Base-by-base conservation (phyloP, 2,888 invertebrate species). In the Endomychus coccineus region DNA sequence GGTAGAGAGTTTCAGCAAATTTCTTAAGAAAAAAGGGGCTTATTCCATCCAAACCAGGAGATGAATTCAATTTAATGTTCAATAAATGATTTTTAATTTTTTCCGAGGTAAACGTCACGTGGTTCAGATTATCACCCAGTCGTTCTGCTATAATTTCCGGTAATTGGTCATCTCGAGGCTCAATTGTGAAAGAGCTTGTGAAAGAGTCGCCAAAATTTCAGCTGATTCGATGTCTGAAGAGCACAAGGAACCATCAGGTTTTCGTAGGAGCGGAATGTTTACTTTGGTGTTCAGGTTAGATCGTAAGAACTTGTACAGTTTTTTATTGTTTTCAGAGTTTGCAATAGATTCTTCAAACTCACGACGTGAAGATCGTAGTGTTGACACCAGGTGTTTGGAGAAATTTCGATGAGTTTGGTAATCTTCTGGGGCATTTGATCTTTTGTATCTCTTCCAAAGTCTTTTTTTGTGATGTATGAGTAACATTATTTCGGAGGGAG, bases 391-490 rank as follows among this genome's bases (percentile, higher is more conserved):
- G n/a, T n/a, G n/a, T 15, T 33, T 33, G 2, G 33, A 33, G 11
- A 33, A 23, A 33, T 16, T 5, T 16, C 24, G 33, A 33, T 24
- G 33, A 16, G 16, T 3, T 17, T 3, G 15, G n/a, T 16, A 33
- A 16, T 33, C 33, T 5, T 24, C 16, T n/a, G 10, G 14, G 6
- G 9, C 10, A 24, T 9, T 33, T 16, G 33, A 24, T 23, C 6
- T 16, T 33, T 17, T 33, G 25, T 33, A 33, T 33, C 25, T 33
- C 16, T 16, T 23, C 15, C 33, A 33, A 15, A 24, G 25, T 11
- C 25, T 10, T 14, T 23, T 25, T 23, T 33, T 33, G 4, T 24
- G 33, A 7, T 15, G 11, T 11, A 24, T 24, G 9, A 33, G 16
- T 16, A 15, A 23, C 11, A 33, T 16, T 23, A 33, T 10, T 5